These are phyloP conservation scores for Therioaphis trifolii DNA, from an alignment of 2,888 invertebrate genomes.

Conservation along the genomic window DNA sequence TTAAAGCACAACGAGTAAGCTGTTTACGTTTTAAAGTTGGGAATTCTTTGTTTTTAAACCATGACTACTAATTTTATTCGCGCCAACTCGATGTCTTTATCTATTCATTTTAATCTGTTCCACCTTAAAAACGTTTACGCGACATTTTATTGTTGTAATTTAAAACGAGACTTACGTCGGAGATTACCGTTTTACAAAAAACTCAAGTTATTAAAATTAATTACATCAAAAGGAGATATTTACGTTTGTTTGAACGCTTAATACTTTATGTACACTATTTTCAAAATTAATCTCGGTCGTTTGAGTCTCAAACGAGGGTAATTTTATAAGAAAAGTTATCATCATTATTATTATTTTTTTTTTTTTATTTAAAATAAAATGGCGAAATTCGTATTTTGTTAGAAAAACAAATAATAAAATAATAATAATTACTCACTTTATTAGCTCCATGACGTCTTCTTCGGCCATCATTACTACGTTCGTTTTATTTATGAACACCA, in stretches of 20 bases:
- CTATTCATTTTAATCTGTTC: too few relatives aligned
- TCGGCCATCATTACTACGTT: conserved; percentile 86
- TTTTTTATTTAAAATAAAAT: too few relatives aligned
- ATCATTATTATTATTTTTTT: too few relatives aligned
- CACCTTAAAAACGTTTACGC: too few relatives aligned
- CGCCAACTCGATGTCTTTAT: too few relatives aligned
- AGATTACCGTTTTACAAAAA: not conserved
- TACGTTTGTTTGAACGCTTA: not conserved
- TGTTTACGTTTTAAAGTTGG: too few relatives aligned
- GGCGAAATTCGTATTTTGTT: too few relatives aligned
- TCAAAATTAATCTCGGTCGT: not conserved
- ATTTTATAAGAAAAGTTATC: too few relatives aligned
- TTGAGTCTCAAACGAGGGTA: too few relatives aligned
- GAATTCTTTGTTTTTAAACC: too few relatives aligned
- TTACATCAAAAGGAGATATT: not conserved
- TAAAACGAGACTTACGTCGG: not conserved
- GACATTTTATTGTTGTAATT: not conserved
- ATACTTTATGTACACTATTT: not conserved
- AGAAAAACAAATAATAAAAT: not conserved
- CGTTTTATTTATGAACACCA: conserved; percentile 87
- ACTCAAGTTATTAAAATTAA: conserved; percentile 1
- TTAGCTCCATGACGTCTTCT: conserved; percentile 75
- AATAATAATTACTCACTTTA: conserved; percentile 72
- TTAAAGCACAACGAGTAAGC: too few relatives aligned
- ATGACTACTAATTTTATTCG: too few relatives aligned